Percentiles rank a stretch among this genome's conserved stretches.
Conservation (phyloP, 2,113 vertebrate species). For the Calonectris borealis region DNA sequence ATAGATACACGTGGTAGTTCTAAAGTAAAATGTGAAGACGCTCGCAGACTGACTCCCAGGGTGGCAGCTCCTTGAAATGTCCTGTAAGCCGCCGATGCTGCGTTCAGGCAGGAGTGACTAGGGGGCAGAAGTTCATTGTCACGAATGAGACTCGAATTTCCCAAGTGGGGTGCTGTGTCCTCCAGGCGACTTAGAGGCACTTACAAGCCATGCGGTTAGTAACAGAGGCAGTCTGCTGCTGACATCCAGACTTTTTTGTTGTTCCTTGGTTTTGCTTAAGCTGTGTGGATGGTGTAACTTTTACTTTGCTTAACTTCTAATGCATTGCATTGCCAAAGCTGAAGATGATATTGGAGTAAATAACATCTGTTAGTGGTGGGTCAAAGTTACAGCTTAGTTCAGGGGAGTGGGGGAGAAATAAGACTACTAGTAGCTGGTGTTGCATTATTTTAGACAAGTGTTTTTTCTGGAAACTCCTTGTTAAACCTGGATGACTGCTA, state of each 20-base stretch:
- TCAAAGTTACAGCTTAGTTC: neutral
- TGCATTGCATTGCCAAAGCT: neutral
- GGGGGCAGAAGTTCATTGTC: neutral
- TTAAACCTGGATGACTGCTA: neutral
- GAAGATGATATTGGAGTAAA: neutral
- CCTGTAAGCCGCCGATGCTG: neutral
- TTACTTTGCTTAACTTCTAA: neutral
- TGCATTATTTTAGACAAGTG: neutral
- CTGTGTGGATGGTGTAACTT: neutral
- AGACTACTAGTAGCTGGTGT: neutral
- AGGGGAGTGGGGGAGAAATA: neutral
- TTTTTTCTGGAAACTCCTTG: neutral
- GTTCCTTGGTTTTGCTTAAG: neutral
- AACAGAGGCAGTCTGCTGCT: neutral
- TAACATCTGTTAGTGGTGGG: neutral
- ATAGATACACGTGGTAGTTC: neutral
- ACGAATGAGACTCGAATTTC: neutral
- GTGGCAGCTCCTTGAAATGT: neutral
- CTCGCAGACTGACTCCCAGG: rapidly evolving
- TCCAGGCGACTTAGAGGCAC: rapidly evolving
- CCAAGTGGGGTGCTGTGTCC: neutral
- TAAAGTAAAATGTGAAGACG: neutral
- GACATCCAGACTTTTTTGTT: neutral
- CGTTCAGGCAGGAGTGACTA: neutral
- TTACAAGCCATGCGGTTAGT: rapidly evolving